phyloP scores from a whole-genome alignment of 2,797 vertebrate species.

The Australoheros facetus region DNA sequence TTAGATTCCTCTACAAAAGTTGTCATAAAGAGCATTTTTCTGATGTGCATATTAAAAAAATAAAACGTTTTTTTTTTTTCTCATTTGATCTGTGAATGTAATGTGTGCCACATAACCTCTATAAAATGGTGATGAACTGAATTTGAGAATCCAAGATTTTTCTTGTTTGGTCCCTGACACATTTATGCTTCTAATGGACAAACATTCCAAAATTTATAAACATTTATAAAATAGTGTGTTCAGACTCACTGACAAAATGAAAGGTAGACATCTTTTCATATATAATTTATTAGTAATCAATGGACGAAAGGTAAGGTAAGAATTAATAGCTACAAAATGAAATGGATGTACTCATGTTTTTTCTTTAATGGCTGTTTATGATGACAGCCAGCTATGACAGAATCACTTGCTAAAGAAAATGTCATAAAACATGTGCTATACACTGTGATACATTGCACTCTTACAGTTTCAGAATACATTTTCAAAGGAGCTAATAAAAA shows the following conservation, averaged over 20 bases:
- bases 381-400: conserved; percentile 34
- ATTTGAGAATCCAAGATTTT: background rate
- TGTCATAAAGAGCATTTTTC: background rate
- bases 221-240: background rate
- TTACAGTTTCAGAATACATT: conserved; percentile 50
- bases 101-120: background rate
- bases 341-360: background rate
- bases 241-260: background rate
- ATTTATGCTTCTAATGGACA: no score
- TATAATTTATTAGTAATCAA: background rate
- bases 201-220: background rate
- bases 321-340: no score
- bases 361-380: background rate
- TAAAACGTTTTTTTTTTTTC: background rate
- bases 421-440: conserved; percentile 42
- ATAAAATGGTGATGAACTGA: background rate
- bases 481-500: conserved; percentile 58
- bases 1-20: background rate
- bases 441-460: conserved; percentile 52
- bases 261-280: background rate
- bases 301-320: no score
- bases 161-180: no score
- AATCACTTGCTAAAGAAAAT: conserved; percentile 28
- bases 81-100: background rate
- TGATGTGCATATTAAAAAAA: background rate